A percentile compares a stretch with the other conserved stretches of the same genome.
phyloP scores from a whole-genome alignment of 2,113 vertebrate species.

The Mormyrus lacerda region DNA sequence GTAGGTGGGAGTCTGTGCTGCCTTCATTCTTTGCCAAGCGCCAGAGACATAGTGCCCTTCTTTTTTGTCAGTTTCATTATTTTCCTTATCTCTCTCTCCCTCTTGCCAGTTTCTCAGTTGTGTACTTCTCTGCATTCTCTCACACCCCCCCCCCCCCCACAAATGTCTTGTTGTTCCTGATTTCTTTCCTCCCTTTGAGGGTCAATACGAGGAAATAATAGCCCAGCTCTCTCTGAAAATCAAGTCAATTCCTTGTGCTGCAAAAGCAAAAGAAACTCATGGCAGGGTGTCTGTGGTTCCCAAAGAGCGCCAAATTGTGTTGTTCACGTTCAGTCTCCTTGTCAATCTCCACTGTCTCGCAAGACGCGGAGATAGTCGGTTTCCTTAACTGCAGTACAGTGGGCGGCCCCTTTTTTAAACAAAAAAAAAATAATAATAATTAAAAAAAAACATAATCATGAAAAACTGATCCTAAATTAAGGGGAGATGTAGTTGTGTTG shows the following conservation, averaged over 20 bases:
- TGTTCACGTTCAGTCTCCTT: background rate
- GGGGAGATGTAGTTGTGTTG: background rate
- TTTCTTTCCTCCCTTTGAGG: slow-evolving; percentile 5
- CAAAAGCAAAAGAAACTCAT: slow-evolving; percentile 22
- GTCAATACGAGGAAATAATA: slow-evolving; percentile 31
- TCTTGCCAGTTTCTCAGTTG: background rate
- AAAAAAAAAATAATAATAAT: no score
- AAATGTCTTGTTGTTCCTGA: slow-evolving; percentile 17
- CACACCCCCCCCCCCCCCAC: background rate
- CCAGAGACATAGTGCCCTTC: background rate
- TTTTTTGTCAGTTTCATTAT: background rate
- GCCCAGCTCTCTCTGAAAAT: slow-evolving; percentile 24
- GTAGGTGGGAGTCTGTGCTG: background rate
- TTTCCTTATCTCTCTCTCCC: background rate
- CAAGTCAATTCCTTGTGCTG: slow-evolving; percentile 5
- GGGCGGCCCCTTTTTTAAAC: no score
- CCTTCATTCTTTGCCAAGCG: background rate
- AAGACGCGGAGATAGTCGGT: background rate
- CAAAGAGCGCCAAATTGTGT: slow-evolving; percentile 3
- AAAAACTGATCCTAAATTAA: background rate
- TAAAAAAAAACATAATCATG: background rate
- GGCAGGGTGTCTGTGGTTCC: slow-evolving; percentile 9
- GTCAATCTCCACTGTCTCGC: background rate
- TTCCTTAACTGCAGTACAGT: background rate
- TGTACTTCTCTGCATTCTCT: background rate